Percentiles rank a stretch among this genome's conserved stretches.
Evolutionary conservation across 2,888 invertebrate species (phyloP).

Genomic region (Achlya flavicornis): DNA sequence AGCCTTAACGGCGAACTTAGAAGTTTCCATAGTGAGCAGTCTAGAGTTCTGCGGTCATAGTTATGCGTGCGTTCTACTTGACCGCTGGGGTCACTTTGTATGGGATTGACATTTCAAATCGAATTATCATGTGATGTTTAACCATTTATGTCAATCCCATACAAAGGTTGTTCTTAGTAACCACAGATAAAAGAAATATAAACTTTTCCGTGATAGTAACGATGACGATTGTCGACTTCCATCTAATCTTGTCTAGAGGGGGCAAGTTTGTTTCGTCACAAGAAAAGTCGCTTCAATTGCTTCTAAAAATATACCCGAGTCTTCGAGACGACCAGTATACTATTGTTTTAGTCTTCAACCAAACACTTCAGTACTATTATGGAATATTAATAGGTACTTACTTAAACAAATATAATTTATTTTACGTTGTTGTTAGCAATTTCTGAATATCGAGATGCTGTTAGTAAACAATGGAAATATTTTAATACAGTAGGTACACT

Average conservation of each 20-base stretch:
- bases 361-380: neutral
- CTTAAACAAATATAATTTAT: too few relatives aligned
- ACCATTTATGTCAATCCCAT: too few relatives aligned
- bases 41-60: too few relatives aligned
- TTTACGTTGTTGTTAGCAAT: neutral
- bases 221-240: too few relatives aligned
- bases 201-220: too few relatives aligned
- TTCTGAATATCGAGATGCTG: neutral
- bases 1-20: too few relatives aligned
- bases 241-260: too few relatives aligned
- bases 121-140: too few relatives aligned
- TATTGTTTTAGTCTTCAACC: neutral
- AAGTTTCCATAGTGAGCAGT: neutral
- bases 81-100: too few relatives aligned
- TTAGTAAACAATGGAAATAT: neutral
- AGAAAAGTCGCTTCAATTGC: slow-evolving; percentile 1
- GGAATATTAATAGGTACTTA: neutral
- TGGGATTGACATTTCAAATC: neutral
- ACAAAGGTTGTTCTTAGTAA: too few relatives aligned
- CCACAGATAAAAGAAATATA: too few relatives aligned
- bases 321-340: neutral
- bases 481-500: neutral
- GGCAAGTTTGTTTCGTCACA: neutral
- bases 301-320: neutral
- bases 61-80: too few relatives aligned